Conservation (phyloP, 2,888 invertebrate genomes). For the Drosophila bunnanda region DNA sequence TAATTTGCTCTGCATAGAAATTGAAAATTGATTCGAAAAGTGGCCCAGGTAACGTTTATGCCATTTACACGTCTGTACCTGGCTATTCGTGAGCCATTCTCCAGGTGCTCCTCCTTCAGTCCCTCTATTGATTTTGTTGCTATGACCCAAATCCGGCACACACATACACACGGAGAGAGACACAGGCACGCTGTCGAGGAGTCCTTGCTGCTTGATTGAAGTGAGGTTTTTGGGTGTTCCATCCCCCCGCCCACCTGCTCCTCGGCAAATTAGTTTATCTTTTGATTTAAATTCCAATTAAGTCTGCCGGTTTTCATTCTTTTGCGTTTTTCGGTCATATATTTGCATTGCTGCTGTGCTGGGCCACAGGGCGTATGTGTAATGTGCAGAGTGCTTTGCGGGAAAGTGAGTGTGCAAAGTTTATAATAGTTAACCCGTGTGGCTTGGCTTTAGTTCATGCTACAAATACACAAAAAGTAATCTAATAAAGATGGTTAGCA, state of each 20-base stretch:
- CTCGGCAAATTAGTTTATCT: conserved; percentile 40
- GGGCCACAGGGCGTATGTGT: conserved; percentile 22
- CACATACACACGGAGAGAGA: conserved; percentile 19
- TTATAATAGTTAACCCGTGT: background rate
- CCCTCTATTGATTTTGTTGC: conserved; percentile 68
- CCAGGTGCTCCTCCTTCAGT: conserved; percentile 1
- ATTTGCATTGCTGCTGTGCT: background rate
- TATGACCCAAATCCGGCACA: conserved; percentile 65
- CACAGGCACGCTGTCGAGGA: background rate
- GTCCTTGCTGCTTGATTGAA: conserved; percentile 36
- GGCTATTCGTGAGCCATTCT: conserved; percentile 26
- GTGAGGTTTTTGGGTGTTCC: conserved; percentile 5
- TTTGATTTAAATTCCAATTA: conserved; percentile 49
- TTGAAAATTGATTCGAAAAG: conserved; percentile 42
- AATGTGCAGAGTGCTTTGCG: background rate
- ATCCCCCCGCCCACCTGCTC: background rate
- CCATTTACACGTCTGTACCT: conserved; percentile 6
- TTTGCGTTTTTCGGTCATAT: conserved; percentile 7
- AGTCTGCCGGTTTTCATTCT: conserved; percentile 10
- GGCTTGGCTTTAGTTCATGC: background rate
- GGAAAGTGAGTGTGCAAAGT: too few relatives aligned
- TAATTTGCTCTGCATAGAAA: conserved; percentile 37
- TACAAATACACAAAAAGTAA: background rate
- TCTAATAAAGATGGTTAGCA: background rate
- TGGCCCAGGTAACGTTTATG: conserved; percentile 22